phyloP scores from a whole-genome alignment of 2,888 invertebrate species.

The Synergus umbraculus region DNA sequence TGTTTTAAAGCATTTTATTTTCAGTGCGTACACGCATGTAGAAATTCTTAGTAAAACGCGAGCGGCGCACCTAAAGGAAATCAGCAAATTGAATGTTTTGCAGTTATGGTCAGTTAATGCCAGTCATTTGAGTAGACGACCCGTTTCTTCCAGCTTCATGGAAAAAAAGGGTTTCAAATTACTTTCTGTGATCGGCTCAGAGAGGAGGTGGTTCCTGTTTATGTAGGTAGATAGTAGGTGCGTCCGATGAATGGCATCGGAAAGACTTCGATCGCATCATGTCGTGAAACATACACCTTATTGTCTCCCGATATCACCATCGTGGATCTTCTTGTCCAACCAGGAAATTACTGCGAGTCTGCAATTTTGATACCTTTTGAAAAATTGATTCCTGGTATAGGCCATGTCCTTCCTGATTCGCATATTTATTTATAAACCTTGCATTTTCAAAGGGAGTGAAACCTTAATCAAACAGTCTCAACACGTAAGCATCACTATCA shows the following conservation, averaged over 20 bases:
- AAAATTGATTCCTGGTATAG: constrained; percentile 27
- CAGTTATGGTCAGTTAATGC: constrained; percentile 39
- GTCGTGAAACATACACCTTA: constrained; percentile 36
- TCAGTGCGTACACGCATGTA: background rate
- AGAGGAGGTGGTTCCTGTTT: constrained; percentile 34
- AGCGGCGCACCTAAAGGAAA: constrained; percentile 47
- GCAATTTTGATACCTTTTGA: constrained; percentile 8
- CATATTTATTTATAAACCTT: background rate
- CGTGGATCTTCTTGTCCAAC: constrained; percentile 7
- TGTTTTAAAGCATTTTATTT: background rate
- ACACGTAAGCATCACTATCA: background rate
- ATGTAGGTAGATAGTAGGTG: constrained; percentile 28
- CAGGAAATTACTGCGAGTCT: constrained; percentile 6
- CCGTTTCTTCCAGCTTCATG: constrained; percentile 18
- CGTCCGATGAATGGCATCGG: constrained; percentile 26
- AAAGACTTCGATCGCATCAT: constrained; percentile 28
- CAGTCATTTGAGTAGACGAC: constrained; percentile 35
- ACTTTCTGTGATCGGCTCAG: constrained; percentile 31
- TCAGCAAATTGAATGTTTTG: constrained; percentile 55
- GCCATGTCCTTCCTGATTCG: background rate
- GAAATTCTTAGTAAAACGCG: constrained; percentile 22
- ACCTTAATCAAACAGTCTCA: background rate
- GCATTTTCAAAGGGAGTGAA: background rate
- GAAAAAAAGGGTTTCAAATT: constrained; percentile 41
- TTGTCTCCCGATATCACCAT: constrained; percentile 28